phyloP scores from a whole-genome alignment of 2,113 vertebrate species.

The Zosterops hypoxanthus region DNA sequence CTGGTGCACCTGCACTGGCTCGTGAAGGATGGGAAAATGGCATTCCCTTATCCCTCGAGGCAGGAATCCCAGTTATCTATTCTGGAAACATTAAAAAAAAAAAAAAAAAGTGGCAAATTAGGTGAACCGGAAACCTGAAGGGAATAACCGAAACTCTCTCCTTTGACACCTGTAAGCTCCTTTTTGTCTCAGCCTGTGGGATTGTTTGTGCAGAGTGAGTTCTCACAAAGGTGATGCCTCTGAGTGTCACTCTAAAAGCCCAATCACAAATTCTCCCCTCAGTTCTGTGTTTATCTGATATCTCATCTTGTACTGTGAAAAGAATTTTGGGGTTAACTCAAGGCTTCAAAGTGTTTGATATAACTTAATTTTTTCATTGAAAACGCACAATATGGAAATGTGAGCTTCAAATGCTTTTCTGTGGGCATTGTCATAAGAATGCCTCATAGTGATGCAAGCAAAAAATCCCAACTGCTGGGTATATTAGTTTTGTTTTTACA shows the following conservation, averaged over 20 bases:
- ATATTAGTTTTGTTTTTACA: neutral
- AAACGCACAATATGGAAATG: neutral
- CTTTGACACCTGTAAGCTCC: neutral
- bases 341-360: neutral
- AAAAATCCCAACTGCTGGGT: neutral
- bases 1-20: conserved; percentile 64
- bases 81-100: conserved; percentile 28
- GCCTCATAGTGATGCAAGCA: neutral
- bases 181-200: neutral
- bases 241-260: neutral
- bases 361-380: neutral
- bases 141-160: conserved; percentile 29
- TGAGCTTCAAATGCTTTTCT: neutral
- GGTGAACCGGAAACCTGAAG: conserved; percentile 42
- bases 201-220: neutral
- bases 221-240: neutral
- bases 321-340: neutral
- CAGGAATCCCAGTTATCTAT: conserved; percentile 55
- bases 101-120: conserved; percentile 1
- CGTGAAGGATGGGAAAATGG: conserved; percentile 60
- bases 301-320: neutral
- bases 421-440: neutral
- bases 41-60: conserved; percentile 49
- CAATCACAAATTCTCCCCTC: neutral
- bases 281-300: neutral